Conservation (phyloP, 2,113 vertebrate species). For the Oreochromis niloticus region DNA sequence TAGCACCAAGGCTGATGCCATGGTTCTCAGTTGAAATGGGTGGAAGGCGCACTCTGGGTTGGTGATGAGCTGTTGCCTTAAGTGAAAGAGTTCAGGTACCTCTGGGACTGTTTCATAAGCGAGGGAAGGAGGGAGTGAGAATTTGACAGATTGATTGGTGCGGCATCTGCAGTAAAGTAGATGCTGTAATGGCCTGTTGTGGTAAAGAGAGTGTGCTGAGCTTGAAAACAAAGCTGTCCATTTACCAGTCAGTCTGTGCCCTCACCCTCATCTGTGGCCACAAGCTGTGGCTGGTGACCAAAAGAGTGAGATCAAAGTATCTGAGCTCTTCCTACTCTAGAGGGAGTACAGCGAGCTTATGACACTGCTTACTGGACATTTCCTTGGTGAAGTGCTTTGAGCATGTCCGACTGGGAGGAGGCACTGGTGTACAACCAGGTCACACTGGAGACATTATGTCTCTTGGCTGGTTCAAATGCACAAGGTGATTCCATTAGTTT, state of each 20-base stretch:
- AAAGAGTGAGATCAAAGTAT: not conserved
- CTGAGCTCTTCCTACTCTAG: not conserved
- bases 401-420: not conserved
- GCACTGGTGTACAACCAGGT: not conserved
- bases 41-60: not conserved
- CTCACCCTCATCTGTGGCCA: not conserved
- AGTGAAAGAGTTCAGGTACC: not conserved
- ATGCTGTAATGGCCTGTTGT: not conserved
- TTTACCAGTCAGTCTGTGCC: not conserved
- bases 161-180: not conserved
- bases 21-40: not conserved
- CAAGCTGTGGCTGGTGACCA: not conserved
- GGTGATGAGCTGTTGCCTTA: not conserved
- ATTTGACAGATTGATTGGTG: not conserved
- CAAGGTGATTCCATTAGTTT: not conserved
- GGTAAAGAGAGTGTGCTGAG: not conserved
- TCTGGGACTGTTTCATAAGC: not conserved
- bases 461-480: not conserved
- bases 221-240: not conserved
- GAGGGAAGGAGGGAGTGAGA: not conserved
- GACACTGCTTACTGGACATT: not conserved
- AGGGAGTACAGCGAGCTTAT: not conserved
- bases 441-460: not conserved
- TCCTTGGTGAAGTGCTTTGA: not conserved
- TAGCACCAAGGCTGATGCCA: not conserved